Conservation (phyloP, 2,797 vertebrate species). For the Clarias pachynema region DNA sequence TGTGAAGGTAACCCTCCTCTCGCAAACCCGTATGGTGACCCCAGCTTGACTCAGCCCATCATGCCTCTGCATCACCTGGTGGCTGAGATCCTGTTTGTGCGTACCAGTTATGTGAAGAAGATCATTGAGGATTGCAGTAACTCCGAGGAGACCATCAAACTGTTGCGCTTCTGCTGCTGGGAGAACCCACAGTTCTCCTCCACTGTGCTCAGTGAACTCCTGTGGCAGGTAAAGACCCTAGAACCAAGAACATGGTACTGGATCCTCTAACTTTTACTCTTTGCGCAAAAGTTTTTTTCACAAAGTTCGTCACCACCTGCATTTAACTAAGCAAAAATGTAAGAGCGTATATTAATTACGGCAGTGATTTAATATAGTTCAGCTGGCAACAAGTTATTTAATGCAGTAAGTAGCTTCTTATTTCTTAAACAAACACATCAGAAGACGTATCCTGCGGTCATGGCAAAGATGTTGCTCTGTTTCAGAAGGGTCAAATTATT, state of each 20-base stretch:
- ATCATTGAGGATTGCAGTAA: conserved; percentile 99
- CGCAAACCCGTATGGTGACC: conserved; percentile 94
- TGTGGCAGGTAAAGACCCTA: conserved; percentile 89
- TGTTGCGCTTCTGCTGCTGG: conserved; percentile 99
- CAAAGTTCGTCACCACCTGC: too few relatives aligned
- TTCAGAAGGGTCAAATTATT: too few relatives aligned
- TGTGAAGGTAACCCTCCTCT: conserved; percentile 95
- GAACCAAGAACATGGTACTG: neutral
- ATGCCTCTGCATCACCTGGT: conserved; percentile 98
- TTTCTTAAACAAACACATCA: too few relatives aligned
- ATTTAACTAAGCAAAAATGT: too few relatives aligned
- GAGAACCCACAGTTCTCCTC: conserved; percentile 99
- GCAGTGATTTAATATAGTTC: too few relatives aligned
- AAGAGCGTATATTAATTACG: too few relatives aligned
- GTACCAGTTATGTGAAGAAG: conserved; percentile 99
- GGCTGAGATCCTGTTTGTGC: conserved; percentile 96
- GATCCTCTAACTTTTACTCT: too few relatives aligned
- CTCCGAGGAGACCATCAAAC: conserved; percentile 97
- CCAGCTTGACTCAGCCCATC: conserved; percentile 93
- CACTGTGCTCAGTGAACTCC: conserved; percentile 96
- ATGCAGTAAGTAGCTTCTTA: too few relatives aligned
- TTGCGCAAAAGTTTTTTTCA: neutral
- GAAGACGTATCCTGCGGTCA: too few relatives aligned
- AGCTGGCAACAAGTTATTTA: too few relatives aligned
- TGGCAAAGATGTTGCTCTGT: too few relatives aligned